Conservation (phyloP, 2,113 vertebrate genomes). For the Vidua macroura region DNA sequence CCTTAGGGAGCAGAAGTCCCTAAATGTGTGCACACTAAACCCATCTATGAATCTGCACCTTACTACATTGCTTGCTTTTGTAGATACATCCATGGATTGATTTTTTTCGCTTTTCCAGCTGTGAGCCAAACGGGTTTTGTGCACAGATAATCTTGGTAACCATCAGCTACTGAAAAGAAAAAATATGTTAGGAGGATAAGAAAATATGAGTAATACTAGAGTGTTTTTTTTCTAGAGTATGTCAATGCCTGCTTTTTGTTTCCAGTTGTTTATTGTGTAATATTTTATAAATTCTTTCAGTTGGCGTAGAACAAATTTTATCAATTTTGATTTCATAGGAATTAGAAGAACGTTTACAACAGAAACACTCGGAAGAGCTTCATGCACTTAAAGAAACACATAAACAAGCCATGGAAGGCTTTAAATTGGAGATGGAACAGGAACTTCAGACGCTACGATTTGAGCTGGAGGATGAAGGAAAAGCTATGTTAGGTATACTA, state of each 20-base stretch:
- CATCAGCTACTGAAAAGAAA: not conserved
- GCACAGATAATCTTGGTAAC: not conserved
- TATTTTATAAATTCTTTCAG: not conserved
- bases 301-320: not conserved
- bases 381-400: constrained; percentile 90
- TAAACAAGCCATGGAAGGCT: constrained; percentile 91
- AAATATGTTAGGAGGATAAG: not conserved
- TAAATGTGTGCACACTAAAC: not conserved
- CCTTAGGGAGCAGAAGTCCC: not conserved
- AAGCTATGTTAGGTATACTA: constrained; percentile 91
- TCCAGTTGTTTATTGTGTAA: not conserved
- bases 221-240: not conserved
- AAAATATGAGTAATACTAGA: not conserved
- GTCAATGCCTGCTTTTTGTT: not conserved
- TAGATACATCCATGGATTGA: not conserved
- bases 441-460: constrained; percentile 96
- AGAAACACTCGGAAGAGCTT: constrained; percentile 90
- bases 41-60: not conserved
- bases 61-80: not conserved
- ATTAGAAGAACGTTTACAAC: constrained; percentile 89
- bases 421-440: constrained; percentile 93
- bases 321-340: constrained; percentile 73
- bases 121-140: not conserved
- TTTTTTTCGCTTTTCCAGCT: not conserved
- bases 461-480: constrained; percentile 96